These are phyloP conservation scores for Drosophila cyrtoloma DNA, from an alignment of 2,888 invertebrate genomes.

Conservation along the genomic window DNA sequence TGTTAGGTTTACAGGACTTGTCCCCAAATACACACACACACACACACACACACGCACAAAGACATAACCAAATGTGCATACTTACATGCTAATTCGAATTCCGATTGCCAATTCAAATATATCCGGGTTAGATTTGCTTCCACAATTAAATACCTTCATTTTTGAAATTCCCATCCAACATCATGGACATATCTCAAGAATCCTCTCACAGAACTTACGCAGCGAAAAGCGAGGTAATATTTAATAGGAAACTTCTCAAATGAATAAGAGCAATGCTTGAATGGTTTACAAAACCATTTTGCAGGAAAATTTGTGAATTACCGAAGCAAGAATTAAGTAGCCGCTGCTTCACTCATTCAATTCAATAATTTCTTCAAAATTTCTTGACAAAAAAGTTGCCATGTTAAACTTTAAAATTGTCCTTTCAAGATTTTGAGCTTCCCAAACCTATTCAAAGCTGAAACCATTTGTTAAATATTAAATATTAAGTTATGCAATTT, in stretches of 20 bases:
- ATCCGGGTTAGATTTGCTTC: conserved; percentile 28
- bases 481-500: background rate
- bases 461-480: background rate
- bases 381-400: background rate
- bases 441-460: background rate
- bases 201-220: background rate
- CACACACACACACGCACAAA: background rate
- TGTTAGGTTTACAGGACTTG: conserved; percentile 24
- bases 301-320: background rate
- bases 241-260: background rate
- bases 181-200: background rate
- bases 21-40: conserved; percentile 8
- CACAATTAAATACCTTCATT: background rate
- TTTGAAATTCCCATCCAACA: background rate
- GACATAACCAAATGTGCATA: background rate
- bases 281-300: background rate
- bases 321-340: background rate
- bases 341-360: background rate
- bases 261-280: background rate
- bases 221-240: background rate
- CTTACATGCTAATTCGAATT: conserved; percentile 17
- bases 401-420: background rate
- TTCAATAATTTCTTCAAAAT: background rate
- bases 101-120: conserved; percentile 48
- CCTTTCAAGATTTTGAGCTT: background rate